Conservation (phyloP, 2,797 vertebrate genomes). For the Rhinella marina region DNA sequence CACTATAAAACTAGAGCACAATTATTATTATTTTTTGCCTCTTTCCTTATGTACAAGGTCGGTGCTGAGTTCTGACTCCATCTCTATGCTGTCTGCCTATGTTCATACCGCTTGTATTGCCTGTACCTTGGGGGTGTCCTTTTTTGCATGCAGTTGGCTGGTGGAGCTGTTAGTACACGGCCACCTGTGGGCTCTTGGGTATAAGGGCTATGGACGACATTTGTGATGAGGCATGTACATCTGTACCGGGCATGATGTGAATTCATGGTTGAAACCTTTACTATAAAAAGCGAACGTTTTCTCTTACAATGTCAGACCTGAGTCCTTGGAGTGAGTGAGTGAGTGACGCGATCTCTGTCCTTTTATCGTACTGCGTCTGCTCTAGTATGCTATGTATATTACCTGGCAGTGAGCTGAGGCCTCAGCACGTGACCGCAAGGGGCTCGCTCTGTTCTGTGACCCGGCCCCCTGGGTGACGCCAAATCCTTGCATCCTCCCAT, state of each 20-base stretch:
- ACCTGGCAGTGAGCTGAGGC: too few species aligned
- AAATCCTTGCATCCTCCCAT: too few species aligned
- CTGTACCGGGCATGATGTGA: background rate
- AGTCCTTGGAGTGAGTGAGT: background rate
- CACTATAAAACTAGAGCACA: background rate
- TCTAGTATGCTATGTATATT: too few species aligned
- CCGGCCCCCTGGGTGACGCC: too few species aligned
- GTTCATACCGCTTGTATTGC: background rate
- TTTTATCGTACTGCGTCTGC: too few species aligned
- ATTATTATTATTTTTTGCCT: background rate
- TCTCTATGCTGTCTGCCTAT: background rate
- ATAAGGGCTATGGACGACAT: constrained; percentile 2
- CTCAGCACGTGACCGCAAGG: too few species aligned
- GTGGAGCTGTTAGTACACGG: background rate
- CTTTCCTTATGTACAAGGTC: too few species aligned
- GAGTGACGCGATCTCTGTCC: background rate
- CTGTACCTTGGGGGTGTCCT: background rate
- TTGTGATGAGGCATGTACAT: background rate
- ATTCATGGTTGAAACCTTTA: background rate
- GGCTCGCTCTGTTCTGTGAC: too few species aligned
- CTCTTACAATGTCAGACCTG: background rate
- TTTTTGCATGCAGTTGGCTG: background rate
- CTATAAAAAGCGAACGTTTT: background rate
- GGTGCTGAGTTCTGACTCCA: background rate
- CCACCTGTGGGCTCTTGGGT: background rate